Evolutionary conservation across 2,888 invertebrate species (phyloP).

Genomic region (Noctua janthe): DNA sequence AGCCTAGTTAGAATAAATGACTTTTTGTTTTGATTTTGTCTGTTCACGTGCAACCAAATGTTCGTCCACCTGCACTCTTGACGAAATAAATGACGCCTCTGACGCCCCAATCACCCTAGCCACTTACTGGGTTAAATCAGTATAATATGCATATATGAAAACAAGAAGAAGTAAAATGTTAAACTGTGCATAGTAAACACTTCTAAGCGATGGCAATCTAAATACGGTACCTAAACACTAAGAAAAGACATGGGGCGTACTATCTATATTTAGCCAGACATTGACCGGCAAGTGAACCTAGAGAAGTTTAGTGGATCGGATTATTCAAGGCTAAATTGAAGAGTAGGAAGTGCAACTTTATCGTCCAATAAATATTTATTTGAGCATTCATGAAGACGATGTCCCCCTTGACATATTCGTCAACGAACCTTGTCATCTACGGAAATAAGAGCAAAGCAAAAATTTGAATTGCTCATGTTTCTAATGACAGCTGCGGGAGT

Average conservation of each 20-base stretch:
- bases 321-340: slow-evolving; percentile 22
- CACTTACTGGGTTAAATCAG: not conserved
- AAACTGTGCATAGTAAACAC: not conserved
- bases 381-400: not conserved
- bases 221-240: slow-evolving; percentile 12
- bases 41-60: not conserved
- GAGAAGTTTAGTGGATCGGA: slow-evolving; percentile 1
- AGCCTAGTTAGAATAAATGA: not conserved
- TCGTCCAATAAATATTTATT: slow-evolving; percentile 1
- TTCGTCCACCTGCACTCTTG: not conserved
- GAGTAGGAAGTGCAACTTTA: not conserved
- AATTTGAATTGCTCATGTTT: slow-evolving; percentile 8
- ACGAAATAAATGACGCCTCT: not conserved
- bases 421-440: slow-evolving; percentile 8
- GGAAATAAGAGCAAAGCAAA: not conserved
- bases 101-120: not conserved
- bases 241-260: slow-evolving; percentile 9
- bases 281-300: slow-evolving; percentile 31
- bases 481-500: slow-evolving; percentile 13
- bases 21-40: too few relatives aligned
- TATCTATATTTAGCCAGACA: slow-evolving; percentile 51
- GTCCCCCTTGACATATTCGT: slow-evolving; percentile 12
- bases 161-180: not conserved
- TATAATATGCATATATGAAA: not conserved
- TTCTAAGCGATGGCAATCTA: not conserved